Conservation (phyloP, 2,113 vertebrate genomes). For the Cardinalis cardinalis region DNA sequence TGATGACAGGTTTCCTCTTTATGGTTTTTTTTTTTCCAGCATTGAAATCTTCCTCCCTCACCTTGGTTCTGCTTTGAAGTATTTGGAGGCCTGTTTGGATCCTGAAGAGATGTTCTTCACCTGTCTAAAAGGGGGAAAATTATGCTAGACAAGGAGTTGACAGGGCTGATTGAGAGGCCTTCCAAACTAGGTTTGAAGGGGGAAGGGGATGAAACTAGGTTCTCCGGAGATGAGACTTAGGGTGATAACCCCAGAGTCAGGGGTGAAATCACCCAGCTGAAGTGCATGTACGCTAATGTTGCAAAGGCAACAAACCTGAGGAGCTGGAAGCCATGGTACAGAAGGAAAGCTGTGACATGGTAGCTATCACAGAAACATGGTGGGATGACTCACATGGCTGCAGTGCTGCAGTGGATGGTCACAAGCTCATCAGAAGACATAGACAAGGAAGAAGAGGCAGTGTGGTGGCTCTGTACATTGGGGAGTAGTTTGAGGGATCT, state of each 20-base stretch:
- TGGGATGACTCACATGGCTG: neutral
- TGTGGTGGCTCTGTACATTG: neutral
- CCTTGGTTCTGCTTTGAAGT: neutral
- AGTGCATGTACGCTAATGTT: neutral
- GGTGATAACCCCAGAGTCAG: neutral
- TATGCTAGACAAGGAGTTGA: neutral
- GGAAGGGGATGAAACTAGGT: neutral
- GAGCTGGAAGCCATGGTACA: neutral
- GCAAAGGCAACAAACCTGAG: neutral
- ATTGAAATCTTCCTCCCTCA: neutral
- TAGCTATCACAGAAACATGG: neutral
- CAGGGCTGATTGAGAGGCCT: too few relatives aligned
- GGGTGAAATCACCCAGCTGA: neutral
- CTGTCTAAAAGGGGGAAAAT: neutral
- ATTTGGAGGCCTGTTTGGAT: neutral
- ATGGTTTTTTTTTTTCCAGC: neutral
- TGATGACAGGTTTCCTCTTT: neutral
- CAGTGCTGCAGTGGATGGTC: neutral
- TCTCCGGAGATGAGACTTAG: neutral
- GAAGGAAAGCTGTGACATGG: neutral
- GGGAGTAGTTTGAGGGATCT: neutral
- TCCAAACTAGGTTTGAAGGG: neutral
- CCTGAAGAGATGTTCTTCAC: neutral
- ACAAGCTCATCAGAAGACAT: neutral
- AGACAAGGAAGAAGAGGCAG: accelerated